Evolutionary conservation across 2,888 invertebrate species (phyloP).

Genomic region (Seira sanloemensis): DNA sequence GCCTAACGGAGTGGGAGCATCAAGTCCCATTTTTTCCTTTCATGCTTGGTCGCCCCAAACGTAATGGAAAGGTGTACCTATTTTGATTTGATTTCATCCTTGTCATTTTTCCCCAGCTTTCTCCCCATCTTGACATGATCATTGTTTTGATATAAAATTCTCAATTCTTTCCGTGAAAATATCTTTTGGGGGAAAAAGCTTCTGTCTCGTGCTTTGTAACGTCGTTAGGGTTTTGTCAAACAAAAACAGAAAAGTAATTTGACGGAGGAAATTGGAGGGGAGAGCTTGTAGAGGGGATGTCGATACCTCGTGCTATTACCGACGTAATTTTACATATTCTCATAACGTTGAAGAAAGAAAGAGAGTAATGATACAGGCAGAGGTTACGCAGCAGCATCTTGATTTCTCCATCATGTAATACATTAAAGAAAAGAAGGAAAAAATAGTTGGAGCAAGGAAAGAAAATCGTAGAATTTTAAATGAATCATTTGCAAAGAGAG

Average conservation of each 20-base stretch:
- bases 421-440: constrained; percentile 15
- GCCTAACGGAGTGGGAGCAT: not conserved
- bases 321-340: too few relatives aligned
- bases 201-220: not conserved
- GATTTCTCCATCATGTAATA: not conserved
- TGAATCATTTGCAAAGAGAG: not conserved
- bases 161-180: not conserved
- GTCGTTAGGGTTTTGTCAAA: not conserved
- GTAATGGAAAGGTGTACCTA: not conserved
- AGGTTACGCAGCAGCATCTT: not conserved
- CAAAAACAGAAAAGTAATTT: constrained; percentile 13
- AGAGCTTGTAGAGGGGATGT: not conserved
- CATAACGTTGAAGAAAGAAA: too few relatives aligned
- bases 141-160: constrained; percentile 9
- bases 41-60: constrained; percentile 12
- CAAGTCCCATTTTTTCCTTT: not conserved
- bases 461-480: not conserved
- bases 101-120: not conserved
- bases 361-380: constrained; percentile 11
- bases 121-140: not conserved
- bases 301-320: too few relatives aligned
- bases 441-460: not conserved
- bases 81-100: not conserved
- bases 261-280: not conserved
- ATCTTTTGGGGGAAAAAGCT: not conserved